A percentile compares a stretch with the other conserved stretches of the same genome.
These are phyloP conservation scores for Euclidia mi DNA, from an alignment of 2,888 invertebrate genomes.

Conservation along the genomic window DNA sequence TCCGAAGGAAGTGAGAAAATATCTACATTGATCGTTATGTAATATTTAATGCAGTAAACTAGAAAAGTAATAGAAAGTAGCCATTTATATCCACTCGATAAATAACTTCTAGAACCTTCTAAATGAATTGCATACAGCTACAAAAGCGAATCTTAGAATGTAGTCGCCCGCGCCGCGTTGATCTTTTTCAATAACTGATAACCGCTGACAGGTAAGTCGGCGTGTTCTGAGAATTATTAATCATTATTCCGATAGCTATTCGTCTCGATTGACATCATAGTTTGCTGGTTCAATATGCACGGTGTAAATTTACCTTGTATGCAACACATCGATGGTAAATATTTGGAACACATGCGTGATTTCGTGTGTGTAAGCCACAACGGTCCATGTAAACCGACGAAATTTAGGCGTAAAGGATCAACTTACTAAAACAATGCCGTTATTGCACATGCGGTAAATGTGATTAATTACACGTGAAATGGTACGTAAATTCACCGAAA, in stretches of 20 bases:
- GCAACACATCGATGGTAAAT: slow-evolving; percentile 33
- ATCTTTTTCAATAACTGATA: slow-evolving; percentile 8
- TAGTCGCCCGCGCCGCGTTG: background rate
- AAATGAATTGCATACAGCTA: background rate
- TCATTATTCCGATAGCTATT: background rate
- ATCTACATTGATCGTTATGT: too few species aligned
- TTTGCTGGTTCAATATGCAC: background rate
- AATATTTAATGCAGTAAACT: too few species aligned
- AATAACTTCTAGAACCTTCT: background rate
- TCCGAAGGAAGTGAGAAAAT: too few species aligned
- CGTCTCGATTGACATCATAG: background rate
- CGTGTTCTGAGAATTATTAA: slow-evolving; percentile 30
- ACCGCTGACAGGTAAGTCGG: slow-evolving; percentile 13
- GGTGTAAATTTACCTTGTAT: slow-evolving; percentile 5
- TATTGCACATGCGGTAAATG: background rate
- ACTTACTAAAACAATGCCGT: slow-evolving; percentile 36
- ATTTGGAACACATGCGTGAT: slow-evolving; percentile 46
- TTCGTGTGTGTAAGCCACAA: slow-evolving; percentile 33
- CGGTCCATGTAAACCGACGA: slow-evolving; percentile 17
- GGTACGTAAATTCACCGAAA: too few species aligned
- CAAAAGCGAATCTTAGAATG: too few species aligned
- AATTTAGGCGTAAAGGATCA: slow-evolving; percentile 27
- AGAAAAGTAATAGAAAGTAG: too few species aligned
- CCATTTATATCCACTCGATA: too few species aligned
- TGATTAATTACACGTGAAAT: too few species aligned